Base-by-base conservation (phyloP, 2,888 invertebrate species). In the Zootermopsis nevadensis region DNA sequence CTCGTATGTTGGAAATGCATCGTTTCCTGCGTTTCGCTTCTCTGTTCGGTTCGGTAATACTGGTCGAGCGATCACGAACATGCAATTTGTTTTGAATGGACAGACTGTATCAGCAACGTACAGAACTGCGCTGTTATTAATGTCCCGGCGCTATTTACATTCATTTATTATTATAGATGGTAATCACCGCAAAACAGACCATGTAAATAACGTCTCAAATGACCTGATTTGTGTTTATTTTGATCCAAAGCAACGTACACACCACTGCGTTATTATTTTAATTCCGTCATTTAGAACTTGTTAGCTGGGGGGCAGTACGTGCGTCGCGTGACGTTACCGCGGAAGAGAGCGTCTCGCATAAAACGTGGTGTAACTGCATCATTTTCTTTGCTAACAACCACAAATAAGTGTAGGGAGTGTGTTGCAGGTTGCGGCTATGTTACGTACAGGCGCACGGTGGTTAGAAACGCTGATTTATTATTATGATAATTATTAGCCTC, bases 241-340 rank as follows among this genome's bases (percentile, higher is more conserved):
- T 27, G n/a, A 60, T 27, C 60, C 1, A 1, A 55, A 55, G n/a
- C 55, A 55, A 55, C 38, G 55, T 24, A 55, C n/a, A n/a, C n/a
- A n/a, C n/a, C n/a, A n/a, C n/a, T n/a, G n/a, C n/a, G n/a, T 55
- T n/a, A 60, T 60, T 60, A 60, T 27, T 60, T 60, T 27, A 60
- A 60, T n/a, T 27, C n/a, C 1, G 12, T 4, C 60, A 60, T 60
- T 60, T 60, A n/a, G 12, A n/a, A 12, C 27, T 12, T 15, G 19
- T 48, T 38, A 10, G 19, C 22, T 60, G 60, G n/a, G 7, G 6
- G 1, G 4, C 27, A 53, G 1, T 60, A 60, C 60, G 19, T 19
- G 60, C 27, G n/a, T 60, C 12, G 60, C 60, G 60, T 60, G 60
- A 60, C 6, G 0, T 1, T 8, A 27, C 0, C 7, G n/a, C 60